phyloP scores from a whole-genome alignment of 1,140 invertebrate species.

The Planococcus citri region DNA sequence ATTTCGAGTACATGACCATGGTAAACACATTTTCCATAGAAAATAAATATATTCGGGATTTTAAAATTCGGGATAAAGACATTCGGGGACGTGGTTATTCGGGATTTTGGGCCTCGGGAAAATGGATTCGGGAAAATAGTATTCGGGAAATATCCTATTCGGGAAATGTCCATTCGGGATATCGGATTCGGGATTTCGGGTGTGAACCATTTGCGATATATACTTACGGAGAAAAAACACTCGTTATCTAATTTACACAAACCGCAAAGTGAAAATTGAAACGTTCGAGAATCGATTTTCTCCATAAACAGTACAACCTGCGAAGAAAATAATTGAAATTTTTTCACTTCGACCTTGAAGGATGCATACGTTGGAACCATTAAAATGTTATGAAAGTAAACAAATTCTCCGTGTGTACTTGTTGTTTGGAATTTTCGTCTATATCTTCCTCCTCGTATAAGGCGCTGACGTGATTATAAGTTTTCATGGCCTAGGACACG shows the following conservation, averaged over 20 bases:
- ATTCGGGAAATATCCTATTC: too few relatives aligned
- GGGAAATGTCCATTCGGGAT: too few relatives aligned
- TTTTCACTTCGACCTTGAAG: neutral
- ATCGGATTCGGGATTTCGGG: too few relatives aligned
- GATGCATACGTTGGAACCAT: neutral
- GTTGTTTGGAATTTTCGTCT: conserved; percentile 8
- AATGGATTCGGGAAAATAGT: too few relatives aligned
- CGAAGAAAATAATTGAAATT: conserved; percentile 16
- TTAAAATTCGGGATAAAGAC: too few relatives aligned
- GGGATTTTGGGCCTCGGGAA: too few relatives aligned
- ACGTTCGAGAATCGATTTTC: conserved; percentile 21
- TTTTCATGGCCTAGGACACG: neutral
- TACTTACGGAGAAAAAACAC: conserved; percentile 24
- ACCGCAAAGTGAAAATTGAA: conserved; percentile 21
- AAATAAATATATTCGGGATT: too few relatives aligned
- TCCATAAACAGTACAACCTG: conserved; percentile 22
- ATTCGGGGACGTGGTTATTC: too few relatives aligned
- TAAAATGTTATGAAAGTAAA: neutral
- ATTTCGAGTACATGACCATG: too few relatives aligned
- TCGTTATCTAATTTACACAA: conserved; percentile 21
- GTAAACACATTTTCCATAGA: too few relatives aligned
- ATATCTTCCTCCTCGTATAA: conserved; percentile 4
- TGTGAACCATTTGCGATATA: too few relatives aligned
- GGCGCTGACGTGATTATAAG: neutral
- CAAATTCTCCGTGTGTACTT: neutral